Conservation (phyloP, 30 jellyfish, hydroid and myxozoan species). For the Cassiopea xamachana region DNA sequence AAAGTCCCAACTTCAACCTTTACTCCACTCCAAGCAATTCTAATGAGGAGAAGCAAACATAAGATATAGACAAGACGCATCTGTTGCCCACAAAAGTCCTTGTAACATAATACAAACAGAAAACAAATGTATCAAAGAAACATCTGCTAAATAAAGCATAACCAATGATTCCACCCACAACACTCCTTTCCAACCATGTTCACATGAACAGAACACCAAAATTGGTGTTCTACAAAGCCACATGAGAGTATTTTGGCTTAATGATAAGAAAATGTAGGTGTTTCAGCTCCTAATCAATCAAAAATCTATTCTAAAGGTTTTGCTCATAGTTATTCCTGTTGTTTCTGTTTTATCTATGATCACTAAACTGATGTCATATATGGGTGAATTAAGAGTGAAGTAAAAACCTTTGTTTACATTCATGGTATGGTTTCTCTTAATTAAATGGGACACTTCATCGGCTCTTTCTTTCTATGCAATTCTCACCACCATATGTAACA, state of each 20-base stretch:
- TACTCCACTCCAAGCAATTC: too few relatives aligned
- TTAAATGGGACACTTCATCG: too few relatives aligned
- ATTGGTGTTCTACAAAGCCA: background rate
- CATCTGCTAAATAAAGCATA: background rate
- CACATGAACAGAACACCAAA: background rate
- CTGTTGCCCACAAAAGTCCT: background rate
- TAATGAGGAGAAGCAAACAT: too few relatives aligned
- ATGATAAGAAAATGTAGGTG: background rate
- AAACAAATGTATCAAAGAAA: background rate
- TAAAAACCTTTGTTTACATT: too few relatives aligned
- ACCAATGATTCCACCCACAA: background rate
- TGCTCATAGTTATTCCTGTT: background rate
- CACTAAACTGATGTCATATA: too few relatives aligned
- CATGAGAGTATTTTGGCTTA: background rate
- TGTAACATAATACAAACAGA: background rate
- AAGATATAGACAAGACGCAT: too few relatives aligned
- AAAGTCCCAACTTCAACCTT: too few relatives aligned
- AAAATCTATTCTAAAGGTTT: background rate
- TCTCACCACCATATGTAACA: too few relatives aligned
- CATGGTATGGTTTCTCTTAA: too few relatives aligned
- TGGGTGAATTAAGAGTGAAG: too few relatives aligned
- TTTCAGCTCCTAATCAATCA: background rate
- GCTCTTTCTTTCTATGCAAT: too few relatives aligned
- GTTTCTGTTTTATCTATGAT: too few relatives aligned
- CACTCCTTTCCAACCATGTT: background rate